A percentile compares a stretch with the other conserved stretches of the same genome.
Conservation (phyloP, 2,888 invertebrate species). For the Myathropa florea region DNA sequence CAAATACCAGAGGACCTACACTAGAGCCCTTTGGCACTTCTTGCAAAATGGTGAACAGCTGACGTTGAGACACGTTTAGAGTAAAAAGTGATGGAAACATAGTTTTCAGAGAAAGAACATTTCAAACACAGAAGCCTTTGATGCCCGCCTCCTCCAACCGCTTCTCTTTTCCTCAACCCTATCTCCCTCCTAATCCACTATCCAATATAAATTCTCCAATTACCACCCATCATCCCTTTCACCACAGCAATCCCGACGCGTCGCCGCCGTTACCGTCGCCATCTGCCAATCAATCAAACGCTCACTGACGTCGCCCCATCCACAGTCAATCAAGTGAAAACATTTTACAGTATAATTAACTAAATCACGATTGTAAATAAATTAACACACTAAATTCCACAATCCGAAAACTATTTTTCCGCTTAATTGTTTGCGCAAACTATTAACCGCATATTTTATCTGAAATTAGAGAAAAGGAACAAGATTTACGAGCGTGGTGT, state of each 20-base stretch:
- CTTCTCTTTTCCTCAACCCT: too few species aligned
- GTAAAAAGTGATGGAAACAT: too few species aligned
- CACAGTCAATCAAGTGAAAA: conserved; percentile 6
- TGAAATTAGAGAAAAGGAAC: conserved; percentile 22
- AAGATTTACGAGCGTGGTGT: not conserved
- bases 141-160: too few species aligned
- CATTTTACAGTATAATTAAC: conserved; percentile 42
- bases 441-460: conserved; percentile 44
- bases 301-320: conserved; percentile 1
- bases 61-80: too few species aligned
- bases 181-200: too few species aligned
- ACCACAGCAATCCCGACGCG: not conserved
- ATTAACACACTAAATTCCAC: conserved; percentile 25
- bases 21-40: too few species aligned
- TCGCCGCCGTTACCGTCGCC: not conserved
- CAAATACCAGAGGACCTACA: too few species aligned
- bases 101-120: too few species aligned
- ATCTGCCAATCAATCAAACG: conserved; percentile 16
- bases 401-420: conserved; percentile 22
- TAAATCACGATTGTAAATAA: conserved; percentile 48
- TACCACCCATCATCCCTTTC: not conserved
- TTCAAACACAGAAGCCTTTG: too few species aligned
- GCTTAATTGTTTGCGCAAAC: conserved; percentile 29
- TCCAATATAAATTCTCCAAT: not conserved
- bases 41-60: too few species aligned